Conservation (phyloP, 1,140 invertebrate genomes). For the Saxidomus purpurata region DNA sequence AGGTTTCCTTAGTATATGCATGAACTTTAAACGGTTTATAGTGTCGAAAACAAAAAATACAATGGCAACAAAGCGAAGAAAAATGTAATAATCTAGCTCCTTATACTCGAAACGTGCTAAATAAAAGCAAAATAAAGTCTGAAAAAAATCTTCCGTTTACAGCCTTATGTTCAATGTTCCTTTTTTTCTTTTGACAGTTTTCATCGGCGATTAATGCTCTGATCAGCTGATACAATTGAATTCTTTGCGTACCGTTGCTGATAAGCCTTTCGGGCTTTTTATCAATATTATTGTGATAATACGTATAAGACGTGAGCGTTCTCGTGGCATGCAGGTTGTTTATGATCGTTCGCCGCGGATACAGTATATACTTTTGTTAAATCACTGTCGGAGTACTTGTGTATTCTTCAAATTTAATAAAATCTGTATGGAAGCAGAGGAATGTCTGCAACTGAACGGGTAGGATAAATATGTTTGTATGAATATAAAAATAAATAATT, state of each 20-base stretch:
- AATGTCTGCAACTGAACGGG: not conserved
- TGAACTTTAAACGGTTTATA: too few species aligned
- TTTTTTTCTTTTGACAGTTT: slow-evolving; percentile 3
- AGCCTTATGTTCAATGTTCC: not conserved
- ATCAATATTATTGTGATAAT: slow-evolving; percentile 35
- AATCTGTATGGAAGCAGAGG: not conserved
- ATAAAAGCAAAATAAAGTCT: not conserved
- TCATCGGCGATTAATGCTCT: not conserved
- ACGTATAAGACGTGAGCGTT: slow-evolving; percentile 4
- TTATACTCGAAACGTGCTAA: too few species aligned
- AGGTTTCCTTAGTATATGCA: too few species aligned
- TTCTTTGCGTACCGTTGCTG: slow-evolving; percentile 56
- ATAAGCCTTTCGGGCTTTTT: slow-evolving; percentile 51
- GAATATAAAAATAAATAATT: too few species aligned
- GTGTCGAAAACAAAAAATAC: too few species aligned
- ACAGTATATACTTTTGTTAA: slow-evolving; percentile 16
- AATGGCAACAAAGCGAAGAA: too few species aligned
- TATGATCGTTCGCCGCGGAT: not conserved
- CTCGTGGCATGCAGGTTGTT: slow-evolving; percentile 5
- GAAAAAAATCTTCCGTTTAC: not conserved
- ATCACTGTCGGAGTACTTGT: slow-evolving; percentile 11
- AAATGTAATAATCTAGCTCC: not conserved
- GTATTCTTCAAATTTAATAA: not conserved
- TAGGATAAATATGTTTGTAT: too few species aligned
- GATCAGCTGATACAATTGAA: slow-evolving; percentile 46